Percentiles rank a stretch among this genome's conserved stretches.
Evolutionary conservation across 2,888 invertebrate species (phyloP).

Genomic region (Deilephila porcellus): DNA sequence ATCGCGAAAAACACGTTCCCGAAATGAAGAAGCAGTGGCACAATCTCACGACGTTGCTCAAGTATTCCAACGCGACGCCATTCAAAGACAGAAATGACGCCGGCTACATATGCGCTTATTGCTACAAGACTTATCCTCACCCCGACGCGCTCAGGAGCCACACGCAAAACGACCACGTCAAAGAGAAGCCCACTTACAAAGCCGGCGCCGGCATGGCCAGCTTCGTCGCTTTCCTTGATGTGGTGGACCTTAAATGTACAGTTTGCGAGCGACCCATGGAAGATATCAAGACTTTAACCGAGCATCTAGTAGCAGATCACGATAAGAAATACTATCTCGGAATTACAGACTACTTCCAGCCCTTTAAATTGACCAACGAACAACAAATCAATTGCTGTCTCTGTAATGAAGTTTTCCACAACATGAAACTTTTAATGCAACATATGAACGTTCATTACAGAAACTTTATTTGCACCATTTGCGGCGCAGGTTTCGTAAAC

Average conservation of each 20-base stretch:
- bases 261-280: slow-evolving; percentile 66
- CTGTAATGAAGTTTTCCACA: slow-evolving; percentile 70
- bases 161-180: slow-evolving; percentile 67
- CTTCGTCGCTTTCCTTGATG: slow-evolving; percentile 74
- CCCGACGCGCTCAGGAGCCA: slow-evolving; percentile 63
- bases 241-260: slow-evolving; percentile 74
- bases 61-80: slow-evolving; percentile 74
- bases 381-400: slow-evolving; percentile 72
- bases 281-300: slow-evolving; percentile 57
- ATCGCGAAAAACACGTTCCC: slow-evolving; percentile 63
- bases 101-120: slow-evolving; percentile 77
- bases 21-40: slow-evolving; percentile 80
- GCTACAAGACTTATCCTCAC: slow-evolving; percentile 72
- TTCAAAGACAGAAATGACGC: slow-evolving; percentile 78
- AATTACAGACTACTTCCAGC: slow-evolving; percentile 73
- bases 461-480: slow-evolving; percentile 76
- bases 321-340: slow-evolving; percentile 70
- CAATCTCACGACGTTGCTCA: slow-evolving; percentile 71
- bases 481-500: slow-evolving; percentile 78
- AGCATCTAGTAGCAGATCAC: slow-evolving; percentile 69
- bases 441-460: slow-evolving; percentile 78
- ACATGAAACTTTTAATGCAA: slow-evolving; percentile 75
- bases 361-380: slow-evolving; percentile 66
- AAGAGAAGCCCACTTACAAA: slow-evolving; percentile 73
- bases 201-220: slow-evolving; percentile 71